Evolutionary conservation across 2,888 invertebrate species (phyloP), one percentile per base, ranked within the genome.

Genomic region (Drosophila parthenogenetica): DNA sequence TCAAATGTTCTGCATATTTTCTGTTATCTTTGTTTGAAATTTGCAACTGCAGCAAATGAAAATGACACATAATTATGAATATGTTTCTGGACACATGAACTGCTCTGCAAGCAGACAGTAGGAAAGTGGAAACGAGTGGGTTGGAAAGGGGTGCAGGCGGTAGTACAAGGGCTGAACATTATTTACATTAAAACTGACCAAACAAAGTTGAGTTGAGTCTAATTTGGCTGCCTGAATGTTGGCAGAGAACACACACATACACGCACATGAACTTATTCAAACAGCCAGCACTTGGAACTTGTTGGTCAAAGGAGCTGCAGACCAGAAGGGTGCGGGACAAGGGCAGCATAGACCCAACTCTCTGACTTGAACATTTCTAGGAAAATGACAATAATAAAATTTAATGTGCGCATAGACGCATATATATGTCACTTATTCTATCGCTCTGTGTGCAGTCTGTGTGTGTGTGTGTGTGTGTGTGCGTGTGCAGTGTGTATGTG

Each of bases 311-410:
- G 63, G 29, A 49, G 51, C 13, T 32, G 37, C 1, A 35, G 35
- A 13, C 35, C 35, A 2, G 7, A 13, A 10, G 29, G 4, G 25
- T 46, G 1, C 1, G 42, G 10, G 4, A 42, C 19, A 42, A 16
- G 48, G 29, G 51, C 2, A 48, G n/a, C 45, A 7, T 25, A 7
- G 25, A 32, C 14, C 16, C 22, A 48, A n/a, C 19, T 25, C 39
- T 5, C 16, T 48, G 57, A 57, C 68, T 64, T 63, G 71, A 70
- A 65, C 78, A 66, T 51, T 54, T 66, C 79, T 69, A 76, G 77
- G 84, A 86, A 86, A 86, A 87, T 87, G 88, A 87, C 81, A 87
- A 86, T 86, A 87, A 87, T 87, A 86, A 86, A 86, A 86, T 87
- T 83, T 86, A 87, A 86, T 86, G 88, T 83, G 79, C 85, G 84